Evolutionary conservation across 2,888 invertebrate species (phyloP), one percentile per base, ranked within the genome.

Genomic region (Balanococcus diminutus): DNA sequence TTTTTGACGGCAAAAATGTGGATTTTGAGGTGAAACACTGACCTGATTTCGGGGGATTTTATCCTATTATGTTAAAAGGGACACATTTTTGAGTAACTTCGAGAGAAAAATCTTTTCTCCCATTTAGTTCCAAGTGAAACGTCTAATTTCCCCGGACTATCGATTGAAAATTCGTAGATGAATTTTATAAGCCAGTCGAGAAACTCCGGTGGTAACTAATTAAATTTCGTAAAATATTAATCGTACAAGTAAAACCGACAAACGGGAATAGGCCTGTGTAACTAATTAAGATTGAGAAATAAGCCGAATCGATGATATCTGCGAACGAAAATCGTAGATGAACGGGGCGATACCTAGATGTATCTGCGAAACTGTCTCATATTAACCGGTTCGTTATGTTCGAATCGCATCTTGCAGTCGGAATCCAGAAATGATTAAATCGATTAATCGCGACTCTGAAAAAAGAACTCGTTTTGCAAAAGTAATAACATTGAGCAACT

Each of bases 401-500:
- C 14, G 51, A 31, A 82, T 82, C 82, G 11, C 51, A 31, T 81
- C 32, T 51, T 8, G 36, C 36, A 36, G 5, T 36, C 42, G 82
- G 56, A 82, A 82, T 82, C 51, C 82, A 82, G 51, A 82, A 82
- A 82, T 82, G 46, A 82, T 51, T 82, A 82, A 51, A 82, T 82
- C 51, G 82, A 82, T 31, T 82, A 51, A 82, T 46, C 82, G n/a
- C n/a, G 42, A 51, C 51, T 81, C 81, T 81, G 46, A 81, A 46
- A 81, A 46, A 42, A 81, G 22, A 82, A 82, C 82, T 82, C 51
- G 82, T 82, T 82, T 51, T 82, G 56, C 82, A 82, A 82, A 51
- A 56, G 82, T 82, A 82, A 82, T 82, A 82, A 82, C 82, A 82
- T 82, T 82, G 82, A 82, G 82, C 51, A 82, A 82, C 82, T 82